Percentiles rank a stretch among this genome's conserved stretches.
These are phyloP conservation scores for Zaprionus nigranus DNA, from an alignment of 1,140 invertebrate species.

Conservation along the genomic window DNA sequence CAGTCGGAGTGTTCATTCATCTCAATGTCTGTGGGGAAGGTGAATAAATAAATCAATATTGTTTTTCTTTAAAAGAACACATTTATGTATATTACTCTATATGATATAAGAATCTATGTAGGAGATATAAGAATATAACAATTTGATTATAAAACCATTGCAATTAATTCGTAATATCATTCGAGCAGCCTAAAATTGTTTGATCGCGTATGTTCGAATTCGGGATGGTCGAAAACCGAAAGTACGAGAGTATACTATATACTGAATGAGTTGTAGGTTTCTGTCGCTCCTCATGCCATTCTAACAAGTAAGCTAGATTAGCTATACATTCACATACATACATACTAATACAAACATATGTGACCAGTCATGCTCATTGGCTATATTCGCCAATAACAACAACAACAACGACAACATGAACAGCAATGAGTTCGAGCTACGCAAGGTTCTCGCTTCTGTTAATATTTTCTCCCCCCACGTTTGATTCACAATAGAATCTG, in stretches of 20 bases:
- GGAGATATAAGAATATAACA: too few relatives aligned
- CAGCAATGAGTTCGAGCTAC: not conserved
- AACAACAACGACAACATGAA: not conserved
- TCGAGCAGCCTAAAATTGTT: not conserved
- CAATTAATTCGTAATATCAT: not conserved
- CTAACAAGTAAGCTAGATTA: conserved; percentile 25
- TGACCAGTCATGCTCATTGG: conserved; percentile 37
- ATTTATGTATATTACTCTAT: too few relatives aligned
- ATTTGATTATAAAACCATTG: not conserved
- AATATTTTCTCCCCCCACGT: not conserved
- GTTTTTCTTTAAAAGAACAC: too few relatives aligned
- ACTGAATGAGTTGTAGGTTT: conserved; percentile 24
- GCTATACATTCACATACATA: not conserved
- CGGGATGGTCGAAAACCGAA: not conserved
- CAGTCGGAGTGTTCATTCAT: conserved; percentile 68
- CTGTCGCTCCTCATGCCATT: conserved; percentile 16
- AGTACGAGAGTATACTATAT: not conserved
- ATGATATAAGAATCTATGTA: too few relatives aligned
- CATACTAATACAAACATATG: conserved; percentile 10
- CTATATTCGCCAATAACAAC: conserved; percentile 18
- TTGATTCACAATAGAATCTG: conserved; percentile 19
- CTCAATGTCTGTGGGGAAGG: conserved; percentile 52
- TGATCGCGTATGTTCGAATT: not conserved
- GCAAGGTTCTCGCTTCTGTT: not conserved
- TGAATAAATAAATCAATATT: too few relatives aligned